Conservation (phyloP, 2,888 invertebrate species). For the Pristionchus mayeri region DNA sequence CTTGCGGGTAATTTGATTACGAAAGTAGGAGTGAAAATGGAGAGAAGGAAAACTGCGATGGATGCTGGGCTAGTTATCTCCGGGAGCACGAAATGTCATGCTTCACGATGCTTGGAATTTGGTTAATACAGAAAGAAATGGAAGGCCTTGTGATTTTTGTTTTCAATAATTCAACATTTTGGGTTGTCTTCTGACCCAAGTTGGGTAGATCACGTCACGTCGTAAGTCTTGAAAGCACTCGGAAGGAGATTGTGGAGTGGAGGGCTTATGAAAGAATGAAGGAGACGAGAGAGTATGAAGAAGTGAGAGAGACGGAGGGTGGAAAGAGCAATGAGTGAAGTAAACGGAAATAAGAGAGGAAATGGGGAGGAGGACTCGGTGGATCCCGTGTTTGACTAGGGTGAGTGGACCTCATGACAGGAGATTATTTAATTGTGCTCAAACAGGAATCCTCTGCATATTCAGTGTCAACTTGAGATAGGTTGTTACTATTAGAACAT, state of each 20-base stretch:
- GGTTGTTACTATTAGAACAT: no score
- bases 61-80: not conserved
- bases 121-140: no score
- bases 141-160: no score
- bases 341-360: conserved; percentile 13
- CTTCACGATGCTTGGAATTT: no score
- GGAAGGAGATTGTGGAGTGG: conserved; percentile 20
- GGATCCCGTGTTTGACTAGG: not conserved
- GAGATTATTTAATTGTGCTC: no score
- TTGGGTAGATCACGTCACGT: not conserved
- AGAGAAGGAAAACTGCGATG: not conserved
- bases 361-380: not conserved
- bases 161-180: no score
- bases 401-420: not conserved
- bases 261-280: conserved; percentile 16
- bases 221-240: not conserved
- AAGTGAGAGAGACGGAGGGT: not conserved
- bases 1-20: conserved; percentile 21
- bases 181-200: no score
- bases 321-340: conserved; percentile 5
- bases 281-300: not conserved
- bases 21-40: conserved; percentile 26
- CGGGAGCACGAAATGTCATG: not conserved
- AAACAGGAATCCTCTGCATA: no score
- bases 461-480: no score